Conservation (phyloP, 2,888 invertebrate species). For the Arrhopalites spinosus region DNA sequence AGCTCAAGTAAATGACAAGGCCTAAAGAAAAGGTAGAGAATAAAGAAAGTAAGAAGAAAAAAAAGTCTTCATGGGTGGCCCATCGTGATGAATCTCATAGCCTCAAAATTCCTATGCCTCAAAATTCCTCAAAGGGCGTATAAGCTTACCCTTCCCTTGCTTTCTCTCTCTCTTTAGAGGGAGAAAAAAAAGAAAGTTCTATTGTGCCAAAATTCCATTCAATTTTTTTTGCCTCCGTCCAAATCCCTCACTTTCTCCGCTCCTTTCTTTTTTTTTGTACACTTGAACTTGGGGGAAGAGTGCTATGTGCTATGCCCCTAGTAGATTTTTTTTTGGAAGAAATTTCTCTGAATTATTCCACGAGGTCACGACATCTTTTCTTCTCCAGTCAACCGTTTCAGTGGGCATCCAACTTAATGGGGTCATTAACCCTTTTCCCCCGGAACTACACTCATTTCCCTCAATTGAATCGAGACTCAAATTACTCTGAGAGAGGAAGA, state of each 20-base stretch:
- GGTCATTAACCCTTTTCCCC: too few relatives aligned
- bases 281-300: not conserved
- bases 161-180: not conserved
- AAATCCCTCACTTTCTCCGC: constrained; percentile 6
- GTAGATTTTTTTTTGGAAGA: too few relatives aligned
- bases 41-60: not conserved
- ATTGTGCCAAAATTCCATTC: constrained; percentile 2
- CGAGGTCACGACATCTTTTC: not conserved
- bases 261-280: constrained; percentile 4
- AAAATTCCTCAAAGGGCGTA: not conserved
- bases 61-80: constrained; percentile 8
- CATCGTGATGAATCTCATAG: constrained; percentile 17
- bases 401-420: not conserved
- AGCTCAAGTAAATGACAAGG: not conserved
- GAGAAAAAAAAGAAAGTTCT: constrained; percentile 6
- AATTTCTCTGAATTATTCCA: not conserved
- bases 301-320: too few relatives aligned
- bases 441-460: too few relatives aligned
- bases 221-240: not conserved
- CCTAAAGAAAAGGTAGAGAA: not conserved
- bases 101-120: too few relatives aligned
- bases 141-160: not conserved
- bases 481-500: too few relatives aligned
- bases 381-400: not conserved
- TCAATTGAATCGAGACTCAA: too few relatives aligned